phyloP scores from a whole-genome alignment of 1,140 invertebrate genomes.

The Pseudomyrmex gracilis region DNA sequence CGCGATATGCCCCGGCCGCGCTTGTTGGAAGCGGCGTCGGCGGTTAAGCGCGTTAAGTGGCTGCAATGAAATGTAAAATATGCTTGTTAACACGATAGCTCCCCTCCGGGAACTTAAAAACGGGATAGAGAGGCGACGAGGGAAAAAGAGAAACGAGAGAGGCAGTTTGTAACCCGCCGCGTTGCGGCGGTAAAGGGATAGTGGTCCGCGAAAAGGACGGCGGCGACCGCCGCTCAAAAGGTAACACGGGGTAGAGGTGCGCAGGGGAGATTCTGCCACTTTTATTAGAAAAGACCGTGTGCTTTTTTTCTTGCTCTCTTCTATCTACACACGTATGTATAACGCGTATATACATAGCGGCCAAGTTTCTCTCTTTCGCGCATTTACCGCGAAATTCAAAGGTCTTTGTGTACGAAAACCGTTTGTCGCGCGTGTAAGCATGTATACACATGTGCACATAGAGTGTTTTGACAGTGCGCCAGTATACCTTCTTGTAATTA shows the following conservation, averaged over 20 bases:
- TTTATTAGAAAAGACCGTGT: slow-evolving; percentile 69
- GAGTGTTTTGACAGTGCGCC: not conserved
- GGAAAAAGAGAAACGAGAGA: slow-evolving; percentile 20
- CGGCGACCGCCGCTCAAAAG: slow-evolving; percentile 27
- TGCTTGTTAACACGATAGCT: slow-evolving; percentile 79
- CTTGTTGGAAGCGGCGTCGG: slow-evolving; percentile 55
- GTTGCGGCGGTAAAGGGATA: not conserved
- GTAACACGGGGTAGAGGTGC: slow-evolving; percentile 16
- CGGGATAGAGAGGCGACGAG: not conserved
- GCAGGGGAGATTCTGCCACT: slow-evolving; percentile 60
- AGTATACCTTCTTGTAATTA: slow-evolving; percentile 19
- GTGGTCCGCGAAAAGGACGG: slow-evolving; percentile 16
- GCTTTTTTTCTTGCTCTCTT: slow-evolving; percentile 12
- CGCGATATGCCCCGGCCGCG: slow-evolving; percentile 39
- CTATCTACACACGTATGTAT: slow-evolving; percentile 10
- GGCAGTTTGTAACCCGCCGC: slow-evolving; percentile 23
- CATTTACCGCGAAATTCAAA: slow-evolving; percentile 7
- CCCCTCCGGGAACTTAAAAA: slow-evolving; percentile 46
- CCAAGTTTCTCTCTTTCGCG: not conserved
- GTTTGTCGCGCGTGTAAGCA: not conserved
- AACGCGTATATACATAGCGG: slow-evolving; percentile 4
- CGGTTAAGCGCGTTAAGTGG: slow-evolving; percentile 80
- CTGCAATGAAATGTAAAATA: slow-evolving; percentile 84
- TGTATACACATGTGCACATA: not conserved
- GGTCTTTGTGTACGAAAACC: not conserved